Evolutionary conservation across 2,113 vertebrate genomes (phyloP).

Genomic region (Rattus rattus): DNA sequence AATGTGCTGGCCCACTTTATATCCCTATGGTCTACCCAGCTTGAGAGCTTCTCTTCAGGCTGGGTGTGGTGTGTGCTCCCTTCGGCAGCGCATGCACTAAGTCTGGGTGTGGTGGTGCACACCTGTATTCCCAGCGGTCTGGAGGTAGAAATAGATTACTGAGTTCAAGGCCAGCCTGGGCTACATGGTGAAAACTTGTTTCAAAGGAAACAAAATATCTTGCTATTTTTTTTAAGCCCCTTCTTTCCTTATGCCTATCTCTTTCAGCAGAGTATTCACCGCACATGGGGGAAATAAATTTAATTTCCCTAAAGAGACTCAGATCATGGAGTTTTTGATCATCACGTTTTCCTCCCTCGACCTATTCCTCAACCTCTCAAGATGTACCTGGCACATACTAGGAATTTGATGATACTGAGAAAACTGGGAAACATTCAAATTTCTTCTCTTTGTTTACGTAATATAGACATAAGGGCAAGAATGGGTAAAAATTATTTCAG

Average conservation of each 20-base stretch:
- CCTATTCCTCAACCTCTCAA: not conserved
- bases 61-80: no score
- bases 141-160: not conserved
- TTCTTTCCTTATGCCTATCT: not conserved
- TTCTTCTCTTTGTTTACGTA: not conserved
- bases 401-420: not conserved
- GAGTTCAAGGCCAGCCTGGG: no score
- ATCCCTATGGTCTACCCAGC: not conserved
- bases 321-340: not conserved
- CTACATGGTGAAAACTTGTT: not conserved
- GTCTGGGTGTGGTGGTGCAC: not conserved
- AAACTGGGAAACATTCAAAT: not conserved
- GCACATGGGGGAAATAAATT: not conserved
- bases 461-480: not conserved
- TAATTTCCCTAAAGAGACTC: not conserved
- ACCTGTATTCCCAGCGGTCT: not conserved
- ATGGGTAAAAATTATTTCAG: not conserved
- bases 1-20: not conserved
- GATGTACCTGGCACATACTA: not conserved
- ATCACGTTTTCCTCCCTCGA: not conserved
- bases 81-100: no score
- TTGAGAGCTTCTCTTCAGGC: not conserved
- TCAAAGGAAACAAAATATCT: not conserved
- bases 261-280: not conserved
- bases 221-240: not conserved